Base-by-base conservation (phyloP, 2,888 invertebrate genomes). In the Drosophila paranaensis region DNA sequence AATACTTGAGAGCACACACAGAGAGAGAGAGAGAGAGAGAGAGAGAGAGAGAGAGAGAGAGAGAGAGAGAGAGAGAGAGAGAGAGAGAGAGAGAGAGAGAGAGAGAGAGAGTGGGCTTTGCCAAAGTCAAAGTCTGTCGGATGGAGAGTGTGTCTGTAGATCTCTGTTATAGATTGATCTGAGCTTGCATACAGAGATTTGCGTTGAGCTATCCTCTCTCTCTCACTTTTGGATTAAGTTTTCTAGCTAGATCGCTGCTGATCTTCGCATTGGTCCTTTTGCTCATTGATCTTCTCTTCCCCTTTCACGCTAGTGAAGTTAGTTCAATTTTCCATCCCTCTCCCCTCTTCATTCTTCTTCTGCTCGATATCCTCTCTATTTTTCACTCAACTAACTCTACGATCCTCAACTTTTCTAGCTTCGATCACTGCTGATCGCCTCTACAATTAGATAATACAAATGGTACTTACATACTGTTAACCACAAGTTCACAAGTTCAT, bases 391-490 rank as follows among this genome's bases (percentile, higher is more conserved):
- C 9, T 30, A 5, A 10, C 9, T 9, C 2, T 48, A 30, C 10
- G 16, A 37, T 42, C 16, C 9, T n/a, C n/a, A n/a, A n/a, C 20
- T 20, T 20, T 20, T 20, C 20, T 20, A 20, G 20, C 20, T 20
- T 20, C 20, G 20, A 20, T 20, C 20, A 20, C 1, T 20, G 20
- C 20, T 20, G 16, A 37, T 42, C 16, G 9, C 3, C 16, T 10
- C 30, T n/a, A 48, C 6, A 45, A 30, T n/a, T 10, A 33, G 50
- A 35, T 16, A 3, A 13, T 8, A 13, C 13, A 35, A 20, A 35
- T 8, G 13, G 48, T 86, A 83, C 83, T 83, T 73, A 83, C 83
- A 82, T 86, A 83, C 80, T 80, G 65, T 35, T 2, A 11, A 27
- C 55, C 48, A n/a, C 6, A 30, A 16, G 14, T 42, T 2, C 48